Evolutionary conservation across 2,113 vertebrate genomes (phyloP), one percentile per base, ranked within the genome.

Genomic region (Mastomys natalensis): DNA sequence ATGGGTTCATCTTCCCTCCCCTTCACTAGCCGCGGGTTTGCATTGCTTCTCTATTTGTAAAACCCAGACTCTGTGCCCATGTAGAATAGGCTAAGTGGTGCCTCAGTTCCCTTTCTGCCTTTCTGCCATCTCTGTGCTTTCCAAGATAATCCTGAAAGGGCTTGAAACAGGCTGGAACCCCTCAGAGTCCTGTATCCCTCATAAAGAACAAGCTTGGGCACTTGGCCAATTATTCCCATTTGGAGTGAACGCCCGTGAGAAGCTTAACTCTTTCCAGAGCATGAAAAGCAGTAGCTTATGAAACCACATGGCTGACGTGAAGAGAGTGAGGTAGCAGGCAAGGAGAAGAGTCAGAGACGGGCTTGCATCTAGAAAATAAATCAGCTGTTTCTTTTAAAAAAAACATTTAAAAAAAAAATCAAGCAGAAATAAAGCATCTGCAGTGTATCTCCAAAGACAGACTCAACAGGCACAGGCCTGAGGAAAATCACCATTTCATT

Each of bases 201-300:
- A 82, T 55, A 96, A 97, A 96, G 84, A 94, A 51, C 58, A 89
- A 94, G 16, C 48, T 84, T 81, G 91, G 86, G 81, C 77, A 45
- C 81, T 95, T 37, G 72, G 76, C 92, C 93, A 95, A 90, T 70
- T 92, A 78, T 92, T 96, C 90, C 93, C 89, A 87, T 58, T 89
- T 40, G 77, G 73, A 73, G 60, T 55, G 72, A 86, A 92, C 12
- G 24, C n/a, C 73, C 73, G 4, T 24, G 81, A 89, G 48, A 95
- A 94, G n/a, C 73, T 94, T 92, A 96, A 96, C 87, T 89, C 92
- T 93, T 88, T 90, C 37, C 74, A 76, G 53, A 93, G 70, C 81
- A 81, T 48, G 43, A 81, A 87, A 90, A 88, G 40, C 78, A 70
- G 81, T 1, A 80, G 89, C 37, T 12, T 21, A 74, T 74, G 72